phyloP scores from a whole-genome alignment of 2,113 vertebrate genomes.

The Tenrec ecaudatus region DNA sequence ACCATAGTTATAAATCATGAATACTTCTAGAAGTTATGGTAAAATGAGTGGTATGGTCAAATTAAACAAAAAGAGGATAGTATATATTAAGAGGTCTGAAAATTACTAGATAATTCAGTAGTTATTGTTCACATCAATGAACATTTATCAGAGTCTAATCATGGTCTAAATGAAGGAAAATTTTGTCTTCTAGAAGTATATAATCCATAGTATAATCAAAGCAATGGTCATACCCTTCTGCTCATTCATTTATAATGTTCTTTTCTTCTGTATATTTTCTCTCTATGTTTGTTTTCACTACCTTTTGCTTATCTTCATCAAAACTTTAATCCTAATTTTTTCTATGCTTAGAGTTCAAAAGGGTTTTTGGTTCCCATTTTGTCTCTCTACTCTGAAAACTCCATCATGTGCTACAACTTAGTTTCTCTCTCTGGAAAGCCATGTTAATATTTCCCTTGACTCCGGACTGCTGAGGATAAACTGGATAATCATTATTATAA shows the following conservation, averaged over 20 bases:
- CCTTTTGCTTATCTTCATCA: neutral
- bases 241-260: neutral
- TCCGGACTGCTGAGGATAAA: neutral
- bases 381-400: neutral
- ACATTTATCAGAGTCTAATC: neutral
- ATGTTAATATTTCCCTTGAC: neutral
- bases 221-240: neutral
- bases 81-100: neutral
- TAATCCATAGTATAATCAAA: neutral
- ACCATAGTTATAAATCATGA: neutral
- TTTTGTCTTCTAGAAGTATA: too few species aligned
- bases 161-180: neutral
- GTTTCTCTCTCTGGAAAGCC: neutral
- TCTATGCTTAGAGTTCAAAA: neutral
- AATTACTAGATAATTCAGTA: neutral
- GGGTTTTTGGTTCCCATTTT: neutral
- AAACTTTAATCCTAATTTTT: neutral
- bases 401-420: neutral
- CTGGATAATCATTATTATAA: neutral
- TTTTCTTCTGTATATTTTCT: neutral
- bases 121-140: neutral
- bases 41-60: conserved; percentile 23
- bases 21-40: neutral
- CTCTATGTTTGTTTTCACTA: neutral
- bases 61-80: neutral